Evolutionary conservation across 2,888 invertebrate genomes (phyloP).

Genomic region (Pteria penguin): DNA sequence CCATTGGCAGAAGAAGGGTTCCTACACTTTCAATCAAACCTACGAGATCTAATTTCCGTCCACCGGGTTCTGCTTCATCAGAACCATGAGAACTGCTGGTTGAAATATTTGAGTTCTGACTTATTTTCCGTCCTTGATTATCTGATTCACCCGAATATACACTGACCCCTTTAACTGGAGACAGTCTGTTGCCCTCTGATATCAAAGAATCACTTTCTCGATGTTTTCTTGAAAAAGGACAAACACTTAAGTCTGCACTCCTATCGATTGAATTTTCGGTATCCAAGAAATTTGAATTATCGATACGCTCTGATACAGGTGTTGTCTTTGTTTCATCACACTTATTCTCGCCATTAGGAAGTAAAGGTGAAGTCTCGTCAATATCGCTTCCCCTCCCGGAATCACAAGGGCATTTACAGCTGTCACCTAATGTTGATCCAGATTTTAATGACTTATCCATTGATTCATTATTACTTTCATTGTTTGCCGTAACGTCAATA

Average conservation of each 20-base stretch:
- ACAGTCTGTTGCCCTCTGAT: background rate
- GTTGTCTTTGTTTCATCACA: background rate
- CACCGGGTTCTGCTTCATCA: slow-evolving; percentile 58
- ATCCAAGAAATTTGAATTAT: background rate
- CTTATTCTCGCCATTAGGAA: background rate
- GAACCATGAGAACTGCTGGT: slow-evolving; percentile 65
- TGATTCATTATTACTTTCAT: background rate
- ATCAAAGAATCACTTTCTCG: background rate
- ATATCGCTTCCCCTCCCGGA: background rate
- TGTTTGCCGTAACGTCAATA: no score
- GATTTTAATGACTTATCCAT: background rate
- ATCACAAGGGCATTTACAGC: background rate
- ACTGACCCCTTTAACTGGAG: background rate
- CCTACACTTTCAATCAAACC: slow-evolving; percentile 72
- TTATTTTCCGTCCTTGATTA: slow-evolving; percentile 25
- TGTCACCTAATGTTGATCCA: background rate
- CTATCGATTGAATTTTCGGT: background rate
- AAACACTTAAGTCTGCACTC: background rate
- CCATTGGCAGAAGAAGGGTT: slow-evolving; percentile 70
- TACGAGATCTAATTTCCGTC: slow-evolving; percentile 65
- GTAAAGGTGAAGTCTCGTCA: background rate
- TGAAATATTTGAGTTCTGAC: slow-evolving; percentile 57
- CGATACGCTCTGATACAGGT: background rate
- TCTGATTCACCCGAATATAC: background rate
- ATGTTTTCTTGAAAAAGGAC: background rate